phyloP scores from a whole-genome alignment of 2,113 vertebrate genomes.

The Gadus chalcogrammus region DNA sequence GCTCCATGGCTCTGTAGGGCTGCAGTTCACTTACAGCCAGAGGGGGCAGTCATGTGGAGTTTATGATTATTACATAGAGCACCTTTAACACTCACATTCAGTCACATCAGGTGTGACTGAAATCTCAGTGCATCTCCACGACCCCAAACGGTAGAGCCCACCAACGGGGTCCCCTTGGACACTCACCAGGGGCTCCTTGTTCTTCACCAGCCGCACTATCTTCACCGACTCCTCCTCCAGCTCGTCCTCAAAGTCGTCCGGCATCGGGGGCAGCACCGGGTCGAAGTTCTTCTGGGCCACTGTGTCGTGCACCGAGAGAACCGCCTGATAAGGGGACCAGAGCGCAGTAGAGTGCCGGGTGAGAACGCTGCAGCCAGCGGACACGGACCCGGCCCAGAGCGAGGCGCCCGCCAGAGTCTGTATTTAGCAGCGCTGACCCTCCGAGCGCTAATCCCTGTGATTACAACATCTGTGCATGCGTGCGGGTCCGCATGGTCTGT shows the following conservation, averaged over 20 bases:
- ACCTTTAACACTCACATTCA: too few species aligned
- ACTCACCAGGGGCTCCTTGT: conserved; percentile 92
- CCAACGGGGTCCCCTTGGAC: background rate
- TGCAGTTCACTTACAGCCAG: too few species aligned
- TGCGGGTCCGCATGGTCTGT: background rate
- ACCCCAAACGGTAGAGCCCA: background rate
- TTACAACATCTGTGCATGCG: background rate
- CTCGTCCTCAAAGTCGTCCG: conserved; percentile 87
- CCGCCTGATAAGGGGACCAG: conserved; percentile 73
- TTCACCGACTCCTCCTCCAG: conserved; percentile 96
- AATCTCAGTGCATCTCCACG: background rate
- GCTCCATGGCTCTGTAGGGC: too few species aligned
- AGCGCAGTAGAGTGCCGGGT: background rate
- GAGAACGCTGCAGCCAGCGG: background rate
- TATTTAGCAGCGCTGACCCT: background rate
- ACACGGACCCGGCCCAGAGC: background rate
- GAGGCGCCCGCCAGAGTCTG: background rate
- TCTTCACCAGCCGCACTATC: conserved; percentile 94
- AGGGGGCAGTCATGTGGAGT: too few species aligned
- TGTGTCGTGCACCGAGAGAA: conserved; percentile 90
- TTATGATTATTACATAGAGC: too few species aligned
- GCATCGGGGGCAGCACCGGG: conserved; percentile 89
- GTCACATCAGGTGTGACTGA: too few species aligned
- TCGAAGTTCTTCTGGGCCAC: conserved; percentile 97
- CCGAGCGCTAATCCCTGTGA: background rate